A percentile compares a stretch with the other conserved stretches of the same genome.
Conservation (phyloP, 2,797 vertebrate genomes). For the Lophura swinhoii region DNA sequence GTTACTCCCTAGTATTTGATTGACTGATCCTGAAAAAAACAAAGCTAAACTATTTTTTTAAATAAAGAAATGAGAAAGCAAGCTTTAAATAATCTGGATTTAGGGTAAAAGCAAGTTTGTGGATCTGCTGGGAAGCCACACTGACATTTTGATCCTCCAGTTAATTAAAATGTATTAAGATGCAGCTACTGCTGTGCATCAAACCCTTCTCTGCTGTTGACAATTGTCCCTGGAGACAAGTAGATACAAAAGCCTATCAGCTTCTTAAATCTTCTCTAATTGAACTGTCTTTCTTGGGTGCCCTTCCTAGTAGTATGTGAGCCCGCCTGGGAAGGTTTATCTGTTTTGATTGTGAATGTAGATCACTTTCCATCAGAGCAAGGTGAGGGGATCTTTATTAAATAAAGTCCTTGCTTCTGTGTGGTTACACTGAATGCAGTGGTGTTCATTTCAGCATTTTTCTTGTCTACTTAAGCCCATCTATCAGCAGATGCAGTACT, state of each 20-base stretch:
- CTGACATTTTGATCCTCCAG: not conserved
- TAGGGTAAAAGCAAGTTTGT: not conserved
- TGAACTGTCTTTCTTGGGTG: not conserved
- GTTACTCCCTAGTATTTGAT: not conserved
- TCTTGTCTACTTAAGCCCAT: not conserved
- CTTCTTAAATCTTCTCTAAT: constrained; percentile 1
- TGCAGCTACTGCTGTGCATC: not conserved
- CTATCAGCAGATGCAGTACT: not conserved
- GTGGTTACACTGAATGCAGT: not conserved
- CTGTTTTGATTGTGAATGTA: not conserved
- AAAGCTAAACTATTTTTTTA: not conserved
- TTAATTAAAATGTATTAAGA: constrained; percentile 8
- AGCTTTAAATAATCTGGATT: not conserved
- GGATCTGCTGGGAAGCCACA: not conserved
- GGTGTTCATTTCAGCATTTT: not conserved
- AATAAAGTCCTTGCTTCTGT: not conserved
- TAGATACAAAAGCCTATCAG: not conserved
- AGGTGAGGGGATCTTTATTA: not conserved
- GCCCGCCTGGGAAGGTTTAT: not conserved
- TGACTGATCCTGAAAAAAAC: not conserved
- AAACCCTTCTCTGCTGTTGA: not conserved
- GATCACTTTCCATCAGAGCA: not conserved
- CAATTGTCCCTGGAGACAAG: not conserved
- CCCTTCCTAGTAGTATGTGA: not conserved
- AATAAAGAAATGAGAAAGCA: not conserved